phyloP scores from a whole-genome alignment of 1,140 invertebrate species.

The Pygmarrhopalites habei region DNA sequence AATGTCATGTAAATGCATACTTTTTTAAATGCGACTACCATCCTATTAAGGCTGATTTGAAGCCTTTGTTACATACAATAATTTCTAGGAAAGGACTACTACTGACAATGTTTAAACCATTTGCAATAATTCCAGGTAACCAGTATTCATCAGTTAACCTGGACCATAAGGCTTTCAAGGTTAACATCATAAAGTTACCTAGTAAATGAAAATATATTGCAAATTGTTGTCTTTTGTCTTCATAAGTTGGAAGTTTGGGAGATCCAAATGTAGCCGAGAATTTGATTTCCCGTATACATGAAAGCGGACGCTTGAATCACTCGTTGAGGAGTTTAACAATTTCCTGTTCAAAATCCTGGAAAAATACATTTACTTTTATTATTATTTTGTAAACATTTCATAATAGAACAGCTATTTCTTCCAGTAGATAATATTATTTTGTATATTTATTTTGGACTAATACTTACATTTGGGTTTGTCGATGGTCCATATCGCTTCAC shows the following conservation, averaged over 20 bases:
- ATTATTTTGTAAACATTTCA: too few relatives aligned
- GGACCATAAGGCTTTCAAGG: background rate
- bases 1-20: too few relatives aligned
- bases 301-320: background rate
- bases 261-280: too few relatives aligned
- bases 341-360: background rate
- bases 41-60: background rate
- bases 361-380: background rate
- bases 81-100: background rate
- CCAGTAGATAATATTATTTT: too few relatives aligned
- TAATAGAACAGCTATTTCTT: too few relatives aligned
- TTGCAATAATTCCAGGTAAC: background rate
- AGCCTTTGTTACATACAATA: background rate
- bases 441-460: too few relatives aligned
- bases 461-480: slow-evolving; percentile 29
- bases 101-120: too few relatives aligned
- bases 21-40: too few relatives aligned
- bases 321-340: background rate
- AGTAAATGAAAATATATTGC: too few relatives aligned
- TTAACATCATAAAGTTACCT: background rate
- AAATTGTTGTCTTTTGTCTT: too few relatives aligned
- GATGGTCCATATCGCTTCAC: slow-evolving; percentile 33
- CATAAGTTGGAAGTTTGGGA: too few relatives aligned
- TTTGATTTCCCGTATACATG: too few relatives aligned
- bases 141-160: background rate